A percentile compares a stretch with the other conserved stretches of the same genome.
These are phyloP conservation scores for Micromussa lordhowensis DNA, from an alignment of 92 coral and sea anemone genomes.

Conservation along the genomic window DNA sequence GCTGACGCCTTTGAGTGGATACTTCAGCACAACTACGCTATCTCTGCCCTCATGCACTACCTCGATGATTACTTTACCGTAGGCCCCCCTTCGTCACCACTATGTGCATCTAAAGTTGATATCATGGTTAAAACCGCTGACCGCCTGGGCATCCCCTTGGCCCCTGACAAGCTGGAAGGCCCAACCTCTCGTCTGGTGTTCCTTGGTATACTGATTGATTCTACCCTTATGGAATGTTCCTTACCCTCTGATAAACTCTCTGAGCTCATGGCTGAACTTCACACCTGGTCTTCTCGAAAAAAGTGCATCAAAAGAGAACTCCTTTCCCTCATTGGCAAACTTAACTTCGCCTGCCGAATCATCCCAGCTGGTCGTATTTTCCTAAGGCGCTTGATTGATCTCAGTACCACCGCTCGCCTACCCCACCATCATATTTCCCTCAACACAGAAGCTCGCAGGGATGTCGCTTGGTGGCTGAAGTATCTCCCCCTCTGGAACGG, in stretches of 20 bases:
- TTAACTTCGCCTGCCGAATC: constrained; percentile 34
- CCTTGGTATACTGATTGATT: too few relatives aligned
- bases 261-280: not conserved
- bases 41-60: not conserved
- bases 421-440: constrained; percentile 21
- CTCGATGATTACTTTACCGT: constrained; percentile 5
- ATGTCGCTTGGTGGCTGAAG: constrained; percentile 4
- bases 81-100: not conserved
- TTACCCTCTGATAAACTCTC: too few relatives aligned
- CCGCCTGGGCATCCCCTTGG: too few relatives aligned
- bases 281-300: not conserved
- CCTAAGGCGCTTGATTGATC: constrained; percentile 5
- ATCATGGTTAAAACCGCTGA: too few relatives aligned
- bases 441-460: not conserved
- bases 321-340: constrained; percentile 27
- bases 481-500: not conserved
- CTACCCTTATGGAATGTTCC: too few relatives aligned
- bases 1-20: not conserved
- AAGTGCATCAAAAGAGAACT: not conserved
- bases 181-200: too few relatives aligned
- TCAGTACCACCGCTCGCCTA: not conserved
- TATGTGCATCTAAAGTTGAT: too few relatives aligned
- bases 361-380: constrained; percentile 37
- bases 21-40: not conserved
- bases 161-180: too few relatives aligned